These are phyloP conservation scores for Nyctibius grandis DNA, from an alignment of 2,797 vertebrate genomes.

Conservation along the genomic window DNA sequence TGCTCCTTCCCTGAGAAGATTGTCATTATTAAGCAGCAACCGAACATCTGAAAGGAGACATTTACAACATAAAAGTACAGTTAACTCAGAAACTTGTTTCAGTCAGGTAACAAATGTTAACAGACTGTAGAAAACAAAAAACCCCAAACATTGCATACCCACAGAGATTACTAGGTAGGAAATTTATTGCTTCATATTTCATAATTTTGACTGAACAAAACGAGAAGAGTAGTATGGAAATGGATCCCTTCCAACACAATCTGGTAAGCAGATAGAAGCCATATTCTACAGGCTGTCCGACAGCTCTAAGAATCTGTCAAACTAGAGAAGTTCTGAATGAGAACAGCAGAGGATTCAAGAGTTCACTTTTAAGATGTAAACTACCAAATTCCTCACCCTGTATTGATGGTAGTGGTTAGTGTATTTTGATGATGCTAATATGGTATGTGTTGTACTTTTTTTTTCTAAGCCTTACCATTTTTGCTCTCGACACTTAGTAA, in stretches of 20 bases:
- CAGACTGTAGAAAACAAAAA: neutral
- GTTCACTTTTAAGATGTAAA: neutral
- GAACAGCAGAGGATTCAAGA: neutral
- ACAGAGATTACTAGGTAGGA: neutral
- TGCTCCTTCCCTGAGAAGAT: slow-evolving; percentile 96
- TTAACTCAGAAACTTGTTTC: neutral
- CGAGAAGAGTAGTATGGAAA: neutral
- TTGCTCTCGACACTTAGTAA: neutral
- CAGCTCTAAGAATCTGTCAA: neutral
- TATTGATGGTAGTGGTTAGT: neutral
- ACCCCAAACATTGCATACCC: neutral
- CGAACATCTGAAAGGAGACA: slow-evolving; percentile 87
- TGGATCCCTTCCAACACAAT: neutral
- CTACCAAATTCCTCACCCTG: neutral
- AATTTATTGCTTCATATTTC: neutral
- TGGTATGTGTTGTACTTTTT: neutral
- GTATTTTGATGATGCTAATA: neutral
- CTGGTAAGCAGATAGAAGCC: neutral
- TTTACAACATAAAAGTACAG: neutral
- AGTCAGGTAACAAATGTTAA: neutral
- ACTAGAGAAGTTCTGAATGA: neutral
- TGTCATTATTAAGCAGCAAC: slow-evolving; percentile 95
- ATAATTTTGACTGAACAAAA: neutral
- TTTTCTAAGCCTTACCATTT: neutral
- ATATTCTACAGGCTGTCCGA: neutral